A percentile compares a stretch with the other conserved stretches of the same genome.
Conservation (phyloP, 2,113 vertebrate genomes). For the Hippocampus guttulatus region DNA sequence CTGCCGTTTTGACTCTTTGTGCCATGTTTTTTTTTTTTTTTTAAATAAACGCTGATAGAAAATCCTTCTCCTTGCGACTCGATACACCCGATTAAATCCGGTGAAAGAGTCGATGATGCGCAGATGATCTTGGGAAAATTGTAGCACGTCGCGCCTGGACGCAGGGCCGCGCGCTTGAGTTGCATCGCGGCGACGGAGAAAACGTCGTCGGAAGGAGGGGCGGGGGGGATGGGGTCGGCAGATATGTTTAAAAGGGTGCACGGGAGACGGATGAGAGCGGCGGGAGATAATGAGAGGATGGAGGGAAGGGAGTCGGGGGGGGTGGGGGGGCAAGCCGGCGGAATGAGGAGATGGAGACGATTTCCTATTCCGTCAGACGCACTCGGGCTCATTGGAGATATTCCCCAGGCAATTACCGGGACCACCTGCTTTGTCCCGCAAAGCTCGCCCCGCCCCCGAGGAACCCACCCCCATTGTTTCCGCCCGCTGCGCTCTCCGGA, state of each 20-base stretch:
- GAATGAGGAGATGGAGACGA: constrained; percentile 70
- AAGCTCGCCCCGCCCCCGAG: constrained; percentile 4
- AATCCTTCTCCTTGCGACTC: not conserved
- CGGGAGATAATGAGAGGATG: constrained; percentile 44
- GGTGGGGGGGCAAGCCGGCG: constrained; percentile 42
- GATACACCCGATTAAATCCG: not conserved
- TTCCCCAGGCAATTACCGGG: constrained; percentile 78
- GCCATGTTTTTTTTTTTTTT: no score
- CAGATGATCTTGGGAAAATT: not conserved
- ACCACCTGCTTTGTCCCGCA: constrained; percentile 77
- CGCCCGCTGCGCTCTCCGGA: constrained; percentile 43
- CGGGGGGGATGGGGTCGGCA: constrained; percentile 38
- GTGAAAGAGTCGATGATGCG: not conserved
- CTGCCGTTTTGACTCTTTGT: no score
- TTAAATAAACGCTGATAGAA: no score
- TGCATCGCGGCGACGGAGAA: constrained; percentile 7
- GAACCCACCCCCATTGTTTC: constrained; percentile 65
- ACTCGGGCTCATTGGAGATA: constrained; percentile 77
- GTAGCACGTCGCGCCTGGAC: not conserved
- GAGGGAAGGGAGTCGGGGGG: constrained; percentile 53
- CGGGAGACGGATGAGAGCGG: constrained; percentile 45
- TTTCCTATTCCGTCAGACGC: constrained; percentile 76
- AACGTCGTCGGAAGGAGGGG: constrained; percentile 14
- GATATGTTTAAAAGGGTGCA: constrained; percentile 59
- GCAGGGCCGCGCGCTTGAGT: not conserved